Percentiles rank a stretch among this genome's conserved stretches.
Conservation (phyloP, 2,797 vertebrate genomes). For the Bucorvus abyssinicus region DNA sequence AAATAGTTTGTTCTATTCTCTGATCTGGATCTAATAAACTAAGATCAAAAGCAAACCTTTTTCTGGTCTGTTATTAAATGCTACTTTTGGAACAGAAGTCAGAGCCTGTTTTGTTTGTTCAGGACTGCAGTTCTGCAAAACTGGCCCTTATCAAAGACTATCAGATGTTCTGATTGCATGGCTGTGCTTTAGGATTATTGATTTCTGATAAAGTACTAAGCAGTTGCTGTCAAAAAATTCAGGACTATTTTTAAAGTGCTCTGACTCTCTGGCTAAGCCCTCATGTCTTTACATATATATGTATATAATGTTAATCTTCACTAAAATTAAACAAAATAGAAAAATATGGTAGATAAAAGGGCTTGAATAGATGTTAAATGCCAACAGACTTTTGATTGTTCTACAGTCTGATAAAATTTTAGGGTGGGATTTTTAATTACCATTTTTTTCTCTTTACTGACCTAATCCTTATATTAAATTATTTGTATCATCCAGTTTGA, state of each 20-base stretch:
- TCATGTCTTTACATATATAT: not conserved
- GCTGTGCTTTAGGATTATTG: not conserved
- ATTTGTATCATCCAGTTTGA: not conserved
- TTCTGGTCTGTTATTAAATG: not conserved
- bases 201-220: not conserved
- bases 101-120: not conserved
- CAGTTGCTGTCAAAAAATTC: not conserved
- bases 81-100: slow-evolving; percentile 28
- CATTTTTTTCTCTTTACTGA: not conserved
- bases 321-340: not conserved
- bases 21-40: slow-evolving; percentile 57
- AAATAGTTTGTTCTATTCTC: slow-evolving; percentile 32
- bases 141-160: not conserved
- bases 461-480: not conserved
- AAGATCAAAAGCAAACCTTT: slow-evolving; percentile 14
- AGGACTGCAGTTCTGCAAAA: not conserved
- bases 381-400: not conserved
- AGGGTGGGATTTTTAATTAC: not conserved
- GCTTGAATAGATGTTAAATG: fast-evolving
- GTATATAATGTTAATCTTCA: not conserved
- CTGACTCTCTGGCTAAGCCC: not conserved
- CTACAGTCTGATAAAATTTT: not conserved
- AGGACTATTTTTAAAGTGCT: not conserved
- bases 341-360: not conserved
- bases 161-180: not conserved